Evolutionary conservation across 2,888 invertebrate genomes (phyloP), one percentile per base, ranked within the genome.

Genomic region (Phytoseiulus persimilis): DNA sequence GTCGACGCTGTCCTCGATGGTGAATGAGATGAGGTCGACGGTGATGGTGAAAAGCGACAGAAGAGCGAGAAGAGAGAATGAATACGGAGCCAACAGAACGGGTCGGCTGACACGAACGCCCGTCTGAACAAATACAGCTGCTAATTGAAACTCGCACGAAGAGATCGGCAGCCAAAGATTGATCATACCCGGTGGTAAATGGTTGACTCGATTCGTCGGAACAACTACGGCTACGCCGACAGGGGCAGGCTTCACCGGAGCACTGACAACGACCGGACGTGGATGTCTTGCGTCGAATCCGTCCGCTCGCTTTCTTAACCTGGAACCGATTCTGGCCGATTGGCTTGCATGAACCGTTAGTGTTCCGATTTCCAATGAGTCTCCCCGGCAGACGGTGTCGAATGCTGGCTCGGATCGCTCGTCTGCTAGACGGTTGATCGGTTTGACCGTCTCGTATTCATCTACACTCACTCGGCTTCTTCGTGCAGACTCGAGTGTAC

Each of bases 141-240:
- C 65, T 65, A 65, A 65, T 65, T 65, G 65, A 65, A 65, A 65
- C 65, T 65, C 65, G 65, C 65, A 65, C 65, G 65, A 65, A 65
- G 65, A 65, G 65, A 65, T 65, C 65, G 65, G 65, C 65, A 2
- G 65, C 65, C 18, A 28, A 65, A 65, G 65, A 65, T 65, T 65
- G 65, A 65, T 65, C 65, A 65, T 65, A 65, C 9, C 65, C 65
- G 65, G 65, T 65, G 65, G 65, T 65, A 65, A 65, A 65, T 65
- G 65, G 65, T 65, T 18, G 65, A 65, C 65, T 65, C 65, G 65
- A 65, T 65, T 65, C 65, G 65, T 65, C 14, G 65, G 65, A 65
- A 65, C 65, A 65, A 65, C 65, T 65, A 23, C 65, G 65, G 14
- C 6, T 46, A 46, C 14, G 14, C 46, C 6, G 46, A 6, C 46